A percentile compares a stretch with the other conserved stretches of the same genome.
phyloP scores from a whole-genome alignment of 2,888 invertebrate species.

The Trichogramma dendrolimi region DNA sequence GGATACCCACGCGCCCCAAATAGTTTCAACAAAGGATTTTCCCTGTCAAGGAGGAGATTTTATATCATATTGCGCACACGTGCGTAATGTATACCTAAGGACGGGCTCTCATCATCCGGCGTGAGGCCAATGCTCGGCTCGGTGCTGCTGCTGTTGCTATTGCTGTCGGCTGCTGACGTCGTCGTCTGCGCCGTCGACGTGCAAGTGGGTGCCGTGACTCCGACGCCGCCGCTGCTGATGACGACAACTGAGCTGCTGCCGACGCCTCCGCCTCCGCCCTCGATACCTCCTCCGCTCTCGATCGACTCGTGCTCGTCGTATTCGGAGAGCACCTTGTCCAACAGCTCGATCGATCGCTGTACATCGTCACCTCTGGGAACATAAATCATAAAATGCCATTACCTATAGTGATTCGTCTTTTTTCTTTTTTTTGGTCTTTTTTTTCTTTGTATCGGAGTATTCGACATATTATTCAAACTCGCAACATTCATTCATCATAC shows the following conservation, averaged over 20 bases:
- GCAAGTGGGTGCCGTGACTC: constrained; percentile 30
- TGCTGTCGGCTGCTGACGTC: constrained; percentile 42
- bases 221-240: constrained; percentile 51
- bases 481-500: no score
- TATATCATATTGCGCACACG: no score
- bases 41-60: no score
- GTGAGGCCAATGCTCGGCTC: constrained; percentile 55
- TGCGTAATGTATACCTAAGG: constrained; percentile 54
- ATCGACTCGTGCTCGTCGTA: constrained; percentile 75
- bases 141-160: constrained; percentile 54
- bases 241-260: constrained; percentile 44
- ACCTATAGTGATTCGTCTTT: constrained; percentile 22
- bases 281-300: constrained; percentile 58
- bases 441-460: neutral
- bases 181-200: constrained; percentile 29
- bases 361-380: constrained; percentile 78
- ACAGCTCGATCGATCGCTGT: constrained; percentile 80
- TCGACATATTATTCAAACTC: no score
- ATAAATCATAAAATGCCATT: constrained; percentile 31
- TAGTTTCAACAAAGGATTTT: no score
- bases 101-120: constrained; percentile 69
- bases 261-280: constrained; percentile 55
- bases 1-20: no score
- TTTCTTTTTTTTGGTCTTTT: neutral
- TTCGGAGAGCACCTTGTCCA: constrained; percentile 85